phyloP scores from a whole-genome alignment of 37 sponge, comb jelly and placozoan species.

The Corticium candelabrum region DNA sequence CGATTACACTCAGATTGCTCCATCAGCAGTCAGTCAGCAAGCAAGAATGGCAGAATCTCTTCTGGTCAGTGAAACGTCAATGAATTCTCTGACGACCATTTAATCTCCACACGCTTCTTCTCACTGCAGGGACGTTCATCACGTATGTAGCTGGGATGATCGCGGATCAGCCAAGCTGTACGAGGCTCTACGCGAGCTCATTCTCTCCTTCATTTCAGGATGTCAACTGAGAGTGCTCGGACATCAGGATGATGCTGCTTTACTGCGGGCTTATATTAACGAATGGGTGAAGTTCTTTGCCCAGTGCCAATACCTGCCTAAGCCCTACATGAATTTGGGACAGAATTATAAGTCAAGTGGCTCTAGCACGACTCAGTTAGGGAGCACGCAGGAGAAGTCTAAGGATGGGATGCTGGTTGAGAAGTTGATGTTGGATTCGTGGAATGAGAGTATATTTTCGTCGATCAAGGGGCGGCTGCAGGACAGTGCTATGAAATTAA shows the following conservation, averaged over 20 bases:
- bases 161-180: slow-evolving; percentile 64
- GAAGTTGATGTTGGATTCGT: slow-evolving; percentile 73
- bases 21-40: slow-evolving; percentile 65
- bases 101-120: too few relatives aligned
- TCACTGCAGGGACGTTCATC: slow-evolving; percentile 63
- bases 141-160: slow-evolving; percentile 86
- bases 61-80: slow-evolving; percentile 45
- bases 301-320: slow-evolving; percentile 78
- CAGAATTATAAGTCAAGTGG: too few relatives aligned
- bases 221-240: slow-evolving; percentile 48
- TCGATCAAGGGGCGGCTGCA: slow-evolving; percentile 44
- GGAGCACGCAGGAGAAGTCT: too few relatives aligned
- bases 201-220: slow-evolving; percentile 38
- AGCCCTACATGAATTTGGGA: slow-evolving; percentile 61
- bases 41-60: slow-evolving; percentile 75
- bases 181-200: slow-evolving; percentile 47
- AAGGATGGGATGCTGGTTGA: too few relatives aligned
- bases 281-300: slow-evolving; percentile 85
- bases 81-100: neutral
- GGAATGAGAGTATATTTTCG: slow-evolving; percentile 72
- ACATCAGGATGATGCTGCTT: slow-evolving; percentile 62
- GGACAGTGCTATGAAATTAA: slow-evolving; percentile 64
- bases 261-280: slow-evolving; percentile 72
- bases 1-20: slow-evolving; percentile 51
- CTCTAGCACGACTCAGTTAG: too few relatives aligned